Evolutionary conservation across 2,797 vertebrate genomes (phyloP), one percentile per base, ranked within the genome.

Genomic region (Hybognathus amarus): DNA sequence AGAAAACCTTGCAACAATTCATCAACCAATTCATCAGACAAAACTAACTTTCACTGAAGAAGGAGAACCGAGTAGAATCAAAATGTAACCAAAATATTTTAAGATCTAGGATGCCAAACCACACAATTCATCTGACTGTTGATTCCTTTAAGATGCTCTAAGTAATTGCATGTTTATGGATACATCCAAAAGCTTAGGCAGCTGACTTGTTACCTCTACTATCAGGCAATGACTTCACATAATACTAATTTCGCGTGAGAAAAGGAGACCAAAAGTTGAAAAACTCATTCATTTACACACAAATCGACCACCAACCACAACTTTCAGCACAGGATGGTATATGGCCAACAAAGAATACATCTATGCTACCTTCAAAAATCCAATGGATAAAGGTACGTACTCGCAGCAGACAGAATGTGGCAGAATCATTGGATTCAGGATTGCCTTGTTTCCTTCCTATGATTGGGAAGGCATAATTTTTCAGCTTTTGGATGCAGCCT

Each of bases 101-200:
- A 52, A 15, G 30, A 50, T 50, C 42, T 52, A 50, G 61, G 17
- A 67, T 38, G 30, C 52, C 63, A 68, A 79, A 79, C 22, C 63
- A 52, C 63, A 67, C 18, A 9, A 68, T 79, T 78, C 12, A n/a
- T 64, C 59, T 66, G 42, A 63, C 27, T 50, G 20, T 12, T 78
- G 20, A 36, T 74, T 63, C 13, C 61, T 63, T 30, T 30, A 74
- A 33, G 9, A 2, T 20, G 11, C n/a, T 13, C 56, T 61, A 61
- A 63, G 27, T 63, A 30, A 30, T 30, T 63, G 61, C 6, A 63
- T 61, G 24, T 61, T 61, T 61, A 61, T 61, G 59, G 59, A 24
- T 61, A 12, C 11, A 6, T 63, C 27, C 6, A 2, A 17, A 63
- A 63, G 61, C 27, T 63, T 30, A 63, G 61, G 24, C 59, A 63